A percentile compares a stretch with the other conserved stretches of the same genome.
phyloP scores from a whole-genome alignment of 2,888 invertebrate genomes.

The Macaria liturata region DNA sequence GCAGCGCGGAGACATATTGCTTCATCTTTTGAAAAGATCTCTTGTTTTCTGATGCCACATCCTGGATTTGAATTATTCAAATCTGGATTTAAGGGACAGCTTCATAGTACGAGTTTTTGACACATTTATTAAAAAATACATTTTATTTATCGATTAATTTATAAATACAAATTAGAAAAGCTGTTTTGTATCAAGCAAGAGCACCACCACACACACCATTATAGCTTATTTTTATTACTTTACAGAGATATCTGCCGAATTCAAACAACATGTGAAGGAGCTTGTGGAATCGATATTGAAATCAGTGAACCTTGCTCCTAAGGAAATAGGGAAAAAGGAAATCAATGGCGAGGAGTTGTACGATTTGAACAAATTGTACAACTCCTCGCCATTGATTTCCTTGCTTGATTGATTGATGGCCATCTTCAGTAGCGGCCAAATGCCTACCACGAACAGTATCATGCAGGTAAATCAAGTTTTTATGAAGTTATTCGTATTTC shows the following conservation, averaged over 20 bases:
- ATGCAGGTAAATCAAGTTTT: constrained; percentile 1
- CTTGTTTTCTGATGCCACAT: constrained; percentile 96
- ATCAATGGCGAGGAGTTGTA: constrained; percentile 93
- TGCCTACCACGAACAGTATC: constrained; percentile 89
- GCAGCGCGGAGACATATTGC: constrained; percentile 92
- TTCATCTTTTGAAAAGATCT: constrained; percentile 91
- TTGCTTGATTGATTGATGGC: too few relatives aligned
- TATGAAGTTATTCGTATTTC: too few relatives aligned
- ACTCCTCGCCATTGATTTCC: too few relatives aligned
- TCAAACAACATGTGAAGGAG: constrained; percentile 88
- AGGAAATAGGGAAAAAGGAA: constrained; percentile 94
- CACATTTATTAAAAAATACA: too few relatives aligned
- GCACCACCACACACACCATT: too few relatives aligned
- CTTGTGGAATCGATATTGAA: constrained; percentile 93
- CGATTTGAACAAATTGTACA: constrained; percentile 96
- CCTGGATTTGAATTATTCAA: constrained; percentile 89
- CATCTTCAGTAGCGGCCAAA: constrained; percentile 95
- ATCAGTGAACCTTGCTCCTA: constrained; percentile 92
- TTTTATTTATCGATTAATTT: too few relatives aligned
- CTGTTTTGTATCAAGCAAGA: too few relatives aligned
- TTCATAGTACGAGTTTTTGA: too few relatives aligned
- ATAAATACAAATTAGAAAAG: too few relatives aligned
- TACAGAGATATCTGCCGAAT: constrained; percentile 92
- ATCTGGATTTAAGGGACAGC: too few relatives aligned
- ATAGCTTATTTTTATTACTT: background rate